A percentile compares a stretch with the other conserved stretches of the same genome.
Conservation (phyloP, 2,888 invertebrate genomes). For the Glyphotaelius pellucidus region DNA sequence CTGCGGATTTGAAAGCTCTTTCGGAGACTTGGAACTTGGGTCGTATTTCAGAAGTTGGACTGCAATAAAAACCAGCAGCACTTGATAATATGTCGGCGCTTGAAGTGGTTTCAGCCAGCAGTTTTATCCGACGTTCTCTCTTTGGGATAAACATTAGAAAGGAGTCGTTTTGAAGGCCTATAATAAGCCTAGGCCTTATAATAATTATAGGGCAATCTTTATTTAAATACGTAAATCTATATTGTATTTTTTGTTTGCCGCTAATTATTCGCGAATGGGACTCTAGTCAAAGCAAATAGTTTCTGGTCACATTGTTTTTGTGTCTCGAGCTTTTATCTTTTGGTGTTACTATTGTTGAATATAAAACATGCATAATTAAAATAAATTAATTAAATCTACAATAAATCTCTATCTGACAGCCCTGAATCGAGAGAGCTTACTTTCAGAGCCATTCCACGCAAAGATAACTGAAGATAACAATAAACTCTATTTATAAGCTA, state of each 20-base stretch:
- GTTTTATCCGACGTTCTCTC: neutral
- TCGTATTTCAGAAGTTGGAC: slow-evolving; percentile 28
- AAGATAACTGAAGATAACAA: no score
- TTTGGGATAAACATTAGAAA: neutral
- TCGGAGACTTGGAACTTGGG: neutral
- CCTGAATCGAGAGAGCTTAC: no score
- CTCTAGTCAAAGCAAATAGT: no score
- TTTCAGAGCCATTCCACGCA: no score
- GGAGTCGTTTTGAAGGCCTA: neutral
- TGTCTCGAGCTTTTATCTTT: no score
- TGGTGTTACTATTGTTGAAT: no score
- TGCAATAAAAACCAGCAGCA: slow-evolving; percentile 41
- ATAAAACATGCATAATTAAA: no score
- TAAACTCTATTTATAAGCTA: no score
- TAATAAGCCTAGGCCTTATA: no score
- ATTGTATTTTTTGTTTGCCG: neutral
- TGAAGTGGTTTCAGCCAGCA: slow-evolving; percentile 14
- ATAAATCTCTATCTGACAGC: no score
- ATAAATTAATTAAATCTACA: no score
- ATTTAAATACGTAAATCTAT: neutral
- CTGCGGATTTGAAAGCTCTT: neutral
- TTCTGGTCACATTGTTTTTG: no score
- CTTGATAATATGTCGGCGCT: slow-evolving; percentile 13
- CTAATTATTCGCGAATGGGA: neutral
- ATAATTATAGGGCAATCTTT: neutral